phyloP scores from a whole-genome alignment of 2,888 invertebrate genomes.

The Archips xylosteana region DNA sequence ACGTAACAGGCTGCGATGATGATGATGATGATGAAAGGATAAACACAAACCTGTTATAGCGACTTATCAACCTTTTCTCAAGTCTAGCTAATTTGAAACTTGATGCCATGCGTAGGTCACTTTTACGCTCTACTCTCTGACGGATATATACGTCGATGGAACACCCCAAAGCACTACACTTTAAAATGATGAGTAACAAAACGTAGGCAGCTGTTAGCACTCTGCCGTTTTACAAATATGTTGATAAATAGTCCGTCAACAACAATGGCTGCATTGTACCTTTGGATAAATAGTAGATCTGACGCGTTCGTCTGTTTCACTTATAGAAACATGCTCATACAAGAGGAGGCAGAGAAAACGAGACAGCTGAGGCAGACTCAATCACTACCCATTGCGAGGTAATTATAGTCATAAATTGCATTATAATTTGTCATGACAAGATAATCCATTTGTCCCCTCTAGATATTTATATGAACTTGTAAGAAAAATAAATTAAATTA shows the following conservation, averaged over 20 bases:
- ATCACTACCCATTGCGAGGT: constrained; percentile 74
- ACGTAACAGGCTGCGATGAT: no score
- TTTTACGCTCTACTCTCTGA: not conserved
- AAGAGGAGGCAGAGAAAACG: constrained; percentile 75
- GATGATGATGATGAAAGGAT: no score
- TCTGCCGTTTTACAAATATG: not conserved
- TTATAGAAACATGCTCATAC: constrained; percentile 64
- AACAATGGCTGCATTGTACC: not conserved
- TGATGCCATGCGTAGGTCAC: no score
- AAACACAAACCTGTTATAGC: no score
- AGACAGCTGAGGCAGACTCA: constrained; percentile 76
- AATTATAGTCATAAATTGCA: constrained; percentile 24
- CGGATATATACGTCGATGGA: not conserved
- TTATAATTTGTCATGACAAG: no score
- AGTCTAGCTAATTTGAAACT: no score
- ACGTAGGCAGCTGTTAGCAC: not conserved
- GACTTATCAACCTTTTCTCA: no score
- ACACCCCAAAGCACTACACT: not conserved
- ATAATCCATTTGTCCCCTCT: no score
- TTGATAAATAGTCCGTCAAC: not conserved
- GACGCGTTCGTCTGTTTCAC: constrained; percentile 6
- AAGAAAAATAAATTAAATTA: no score
- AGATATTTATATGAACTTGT: no score
- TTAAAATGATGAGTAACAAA: not conserved
- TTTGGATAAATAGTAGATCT: not conserved